These are phyloP conservation scores for Timandra comae DNA, from an alignment of 2,888 invertebrate genomes.

Conservation along the genomic window DNA sequence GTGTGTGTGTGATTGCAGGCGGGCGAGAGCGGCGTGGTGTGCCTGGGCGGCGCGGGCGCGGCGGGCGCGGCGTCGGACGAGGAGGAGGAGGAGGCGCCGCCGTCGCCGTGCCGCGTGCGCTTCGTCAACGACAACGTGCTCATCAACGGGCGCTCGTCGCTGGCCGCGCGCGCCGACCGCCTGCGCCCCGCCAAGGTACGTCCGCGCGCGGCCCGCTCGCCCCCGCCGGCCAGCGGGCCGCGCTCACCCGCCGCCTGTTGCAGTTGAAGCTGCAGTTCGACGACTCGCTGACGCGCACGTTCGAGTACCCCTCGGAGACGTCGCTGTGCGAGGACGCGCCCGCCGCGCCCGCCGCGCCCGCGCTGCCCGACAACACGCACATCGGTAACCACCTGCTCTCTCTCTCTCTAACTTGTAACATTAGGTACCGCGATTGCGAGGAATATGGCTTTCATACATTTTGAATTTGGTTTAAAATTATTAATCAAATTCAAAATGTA, in stretches of 20 bases:
- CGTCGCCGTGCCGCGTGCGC: constrained; percentile 88
- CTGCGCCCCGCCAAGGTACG: constrained; percentile 76
- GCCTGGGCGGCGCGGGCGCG: constrained; percentile 70
- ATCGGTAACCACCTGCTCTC: constrained; percentile 43
- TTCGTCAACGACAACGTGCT: constrained; percentile 93
- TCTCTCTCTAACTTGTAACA: no score
- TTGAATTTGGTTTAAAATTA: no score
- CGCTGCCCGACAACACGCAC: constrained; percentile 56
- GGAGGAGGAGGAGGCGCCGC: constrained; percentile 71
- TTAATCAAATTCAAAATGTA: no score
- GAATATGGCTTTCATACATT: no score
- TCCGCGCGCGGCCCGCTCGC: constrained; percentile 78
- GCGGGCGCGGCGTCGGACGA: constrained; percentile 38
- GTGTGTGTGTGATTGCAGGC: constrained; percentile 32
- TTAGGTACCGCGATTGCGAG: no score
- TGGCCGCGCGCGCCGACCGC: constrained; percentile 77
- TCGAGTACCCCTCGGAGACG: constrained; percentile 95
- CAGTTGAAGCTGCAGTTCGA: constrained; percentile 94
- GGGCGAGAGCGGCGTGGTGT: constrained; percentile 64
- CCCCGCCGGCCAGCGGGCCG: constrained; percentile 91
- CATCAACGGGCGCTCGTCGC: constrained; percentile 92
- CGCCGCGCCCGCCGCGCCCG: constrained; percentile 15
- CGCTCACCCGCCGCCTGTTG: constrained; percentile 79
- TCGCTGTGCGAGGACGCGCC: constrained; percentile 82
- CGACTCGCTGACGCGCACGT: constrained; percentile 90